A percentile compares a stretch with the other conserved stretches of the same genome.
Conservation (phyloP, 2,113 vertebrate species). For the Caranx melampygus region DNA sequence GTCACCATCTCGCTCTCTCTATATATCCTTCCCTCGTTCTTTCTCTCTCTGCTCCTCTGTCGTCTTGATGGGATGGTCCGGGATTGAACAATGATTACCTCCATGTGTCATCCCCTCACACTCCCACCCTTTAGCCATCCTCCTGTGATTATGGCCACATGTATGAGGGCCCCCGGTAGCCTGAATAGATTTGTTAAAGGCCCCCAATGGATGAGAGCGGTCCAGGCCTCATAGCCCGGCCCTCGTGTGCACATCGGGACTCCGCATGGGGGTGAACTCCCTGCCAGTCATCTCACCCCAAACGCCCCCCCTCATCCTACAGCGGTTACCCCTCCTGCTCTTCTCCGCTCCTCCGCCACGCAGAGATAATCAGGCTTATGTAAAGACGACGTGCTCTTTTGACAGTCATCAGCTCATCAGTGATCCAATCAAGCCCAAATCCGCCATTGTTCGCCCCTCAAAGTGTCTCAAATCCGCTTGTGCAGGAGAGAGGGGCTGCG, state of each 20-base stretch:
- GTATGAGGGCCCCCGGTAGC: slow-evolving; percentile 79
- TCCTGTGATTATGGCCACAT: slow-evolving; percentile 74
- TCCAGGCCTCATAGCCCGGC: slow-evolving; percentile 84
- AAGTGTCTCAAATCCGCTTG: slow-evolving; percentile 98
- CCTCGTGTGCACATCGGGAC: slow-evolving; percentile 87
- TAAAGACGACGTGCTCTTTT: slow-evolving; percentile 99
- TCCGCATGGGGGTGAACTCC: slow-evolving; percentile 85
- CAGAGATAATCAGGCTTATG: slow-evolving; percentile 99
- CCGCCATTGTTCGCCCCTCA: slow-evolving; percentile 91
- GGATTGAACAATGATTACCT: slow-evolving; percentile 74
- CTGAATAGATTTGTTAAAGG: slow-evolving; percentile 96
- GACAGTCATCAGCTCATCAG: slow-evolving; percentile 97
- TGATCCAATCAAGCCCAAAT: slow-evolving; percentile 99
- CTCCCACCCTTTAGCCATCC: slow-evolving; percentile 61
- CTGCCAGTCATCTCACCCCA: slow-evolving; percentile 76
- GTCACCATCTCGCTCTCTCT: slow-evolving; percentile 52
- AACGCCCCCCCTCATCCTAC: not conserved
- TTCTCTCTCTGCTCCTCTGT: slow-evolving; percentile 53
- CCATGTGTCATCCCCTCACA: slow-evolving; percentile 67
- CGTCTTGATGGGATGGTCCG: slow-evolving; percentile 65
- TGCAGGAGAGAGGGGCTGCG: slow-evolving; percentile 87
- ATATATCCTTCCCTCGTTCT: slow-evolving; percentile 50
- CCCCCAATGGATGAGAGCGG: slow-evolving; percentile 89
- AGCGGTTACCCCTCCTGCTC: slow-evolving; percentile 56
- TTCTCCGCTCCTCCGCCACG: slow-evolving; percentile 89